phyloP scores from a whole-genome alignment of 2,113 vertebrate genomes.

The Dicentrarchus labrax region DNA sequence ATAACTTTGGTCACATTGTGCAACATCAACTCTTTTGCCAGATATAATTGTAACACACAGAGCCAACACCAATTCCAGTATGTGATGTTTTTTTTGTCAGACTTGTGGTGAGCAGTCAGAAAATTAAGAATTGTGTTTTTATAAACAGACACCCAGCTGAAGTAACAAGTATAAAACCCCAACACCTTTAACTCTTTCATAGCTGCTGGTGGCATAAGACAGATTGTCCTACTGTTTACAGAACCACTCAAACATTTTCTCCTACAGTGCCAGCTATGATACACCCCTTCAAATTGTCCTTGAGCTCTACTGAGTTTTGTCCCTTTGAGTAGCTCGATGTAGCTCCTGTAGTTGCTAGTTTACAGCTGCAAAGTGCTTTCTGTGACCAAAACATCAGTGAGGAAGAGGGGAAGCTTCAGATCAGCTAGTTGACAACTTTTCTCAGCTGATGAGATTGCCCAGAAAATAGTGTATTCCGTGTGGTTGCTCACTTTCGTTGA shows the following conservation, averaged over 20 bases:
- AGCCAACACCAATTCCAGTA: not conserved
- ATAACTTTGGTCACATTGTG: conserved; percentile 29
- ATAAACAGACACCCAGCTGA: conserved; percentile 22
- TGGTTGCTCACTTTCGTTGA: not conserved
- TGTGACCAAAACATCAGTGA: too few relatives aligned
- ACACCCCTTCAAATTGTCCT: not conserved
- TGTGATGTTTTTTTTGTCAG: not conserved
- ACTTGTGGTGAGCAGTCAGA: conserved; percentile 4
- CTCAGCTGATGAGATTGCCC: not conserved
- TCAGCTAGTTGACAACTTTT: not conserved
- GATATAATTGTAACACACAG: not conserved
- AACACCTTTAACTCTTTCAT: not conserved
- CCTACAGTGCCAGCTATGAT: not conserved
- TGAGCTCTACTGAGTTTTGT: not conserved
- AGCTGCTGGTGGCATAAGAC: too few relatives aligned
- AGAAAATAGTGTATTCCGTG: too few relatives aligned
- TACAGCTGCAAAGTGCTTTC: not conserved
- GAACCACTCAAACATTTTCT: not conserved
- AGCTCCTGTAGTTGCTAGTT: not conserved
- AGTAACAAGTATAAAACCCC: conserved; percentile 3
- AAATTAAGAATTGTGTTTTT: conserved; percentile 15
- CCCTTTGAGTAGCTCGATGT: too few relatives aligned
- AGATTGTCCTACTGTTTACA: not conserved
- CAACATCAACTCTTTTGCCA: conserved; percentile 18
- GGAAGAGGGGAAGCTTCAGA: not conserved